Evolutionary conservation across 2,888 invertebrate species (phyloP), one percentile per base, ranked within the genome.

Genomic region (Andrena praecox): DNA sequence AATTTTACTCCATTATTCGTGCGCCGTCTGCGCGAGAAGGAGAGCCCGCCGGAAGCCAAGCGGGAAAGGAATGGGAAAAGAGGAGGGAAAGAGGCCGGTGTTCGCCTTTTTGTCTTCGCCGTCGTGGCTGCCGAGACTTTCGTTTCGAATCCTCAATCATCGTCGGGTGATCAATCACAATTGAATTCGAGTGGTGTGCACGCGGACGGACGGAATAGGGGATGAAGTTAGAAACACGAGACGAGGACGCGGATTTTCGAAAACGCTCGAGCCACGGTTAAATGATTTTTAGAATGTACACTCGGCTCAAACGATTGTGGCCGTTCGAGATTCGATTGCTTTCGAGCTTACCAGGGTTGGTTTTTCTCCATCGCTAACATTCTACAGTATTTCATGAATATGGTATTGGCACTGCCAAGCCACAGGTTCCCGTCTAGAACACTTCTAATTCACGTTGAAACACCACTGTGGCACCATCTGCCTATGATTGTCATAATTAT

Each of bases 1-100:
- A 93, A 93, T 93, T 93, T 93, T 90, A 91, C 92, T 92, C 92
- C 91, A 92, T 93, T 93, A 92, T 91, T 90, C 90, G 85, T 89
- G 84, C 74, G 85, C 84, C 79, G 85, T 87, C 82, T 78, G 78
- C 80, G 78, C 64, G 79, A 68, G 84, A 79, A 77, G 74, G 72
- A 42, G 81, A 60, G 76, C 20, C 12, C 42, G 35, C 42, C n/a
- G 68, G 60, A 29, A 66, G 48, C 29, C 33, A 63, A 29, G 52
- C 20, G 75, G 52, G 52, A 71, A 66, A 73, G 66, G 73, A 76
- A 35, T 20, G 54, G 74, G 75, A 77, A 59, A 70, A 76, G 52
- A 62, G 67, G 74, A 75, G 77, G 68, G 69, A 75, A 66, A 78
- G 80, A 72, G 76, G 77, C 75, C 75, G 56, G 68, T 31, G 69